These are phyloP conservation scores for Holacanthus passer DNA, from an alignment of 2,113 vertebrate species.

Conservation along the genomic window DNA sequence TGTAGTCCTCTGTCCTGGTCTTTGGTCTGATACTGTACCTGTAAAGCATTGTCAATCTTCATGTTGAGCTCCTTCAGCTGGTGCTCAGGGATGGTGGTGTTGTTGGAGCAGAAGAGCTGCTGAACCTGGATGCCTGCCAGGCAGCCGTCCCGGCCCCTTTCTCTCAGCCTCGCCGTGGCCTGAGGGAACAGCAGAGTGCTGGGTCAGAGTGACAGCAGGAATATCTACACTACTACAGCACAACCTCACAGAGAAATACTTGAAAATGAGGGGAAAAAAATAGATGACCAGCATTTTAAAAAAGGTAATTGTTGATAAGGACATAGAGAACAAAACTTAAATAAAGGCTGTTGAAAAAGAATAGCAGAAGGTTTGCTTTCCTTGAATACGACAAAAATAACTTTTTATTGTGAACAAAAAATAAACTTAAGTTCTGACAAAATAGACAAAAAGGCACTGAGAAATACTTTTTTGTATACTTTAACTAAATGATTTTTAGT, in stretches of 20 bases:
- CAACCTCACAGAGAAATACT: conserved; percentile 11
- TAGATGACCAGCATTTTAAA: background rate
- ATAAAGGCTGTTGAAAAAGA: background rate
- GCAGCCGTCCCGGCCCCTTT: conserved; percentile 92
- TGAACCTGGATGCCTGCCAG: conserved; percentile 98
- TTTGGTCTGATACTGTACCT: conserved; percentile 81
- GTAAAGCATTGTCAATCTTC: conserved; percentile 96
- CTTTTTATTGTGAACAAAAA: no score
- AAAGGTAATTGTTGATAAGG: background rate
- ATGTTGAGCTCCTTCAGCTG: conserved; percentile 97
- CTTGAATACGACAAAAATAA: background rate
- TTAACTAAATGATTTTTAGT: no score
- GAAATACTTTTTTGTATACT: no score
- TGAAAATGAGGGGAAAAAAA: background rate
- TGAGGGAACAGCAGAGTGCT: conserved; percentile 66
- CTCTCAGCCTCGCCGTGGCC: conserved; percentile 93
- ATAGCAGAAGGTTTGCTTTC: background rate
- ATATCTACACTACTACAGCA: background rate
- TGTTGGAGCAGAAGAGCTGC: conserved; percentile 98
- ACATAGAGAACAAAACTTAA: background rate
- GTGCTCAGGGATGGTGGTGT: conserved; percentile 94
- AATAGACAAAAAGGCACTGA: background rate
- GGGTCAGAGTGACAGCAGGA: conserved; percentile 39
- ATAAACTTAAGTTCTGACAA: background rate
- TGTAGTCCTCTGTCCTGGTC: background rate